Percentiles rank a stretch among this genome's conserved stretches.
Evolutionary conservation across 2,797 vertebrate genomes (phyloP).

Genomic region (Urosaurus nigricauda): DNA sequence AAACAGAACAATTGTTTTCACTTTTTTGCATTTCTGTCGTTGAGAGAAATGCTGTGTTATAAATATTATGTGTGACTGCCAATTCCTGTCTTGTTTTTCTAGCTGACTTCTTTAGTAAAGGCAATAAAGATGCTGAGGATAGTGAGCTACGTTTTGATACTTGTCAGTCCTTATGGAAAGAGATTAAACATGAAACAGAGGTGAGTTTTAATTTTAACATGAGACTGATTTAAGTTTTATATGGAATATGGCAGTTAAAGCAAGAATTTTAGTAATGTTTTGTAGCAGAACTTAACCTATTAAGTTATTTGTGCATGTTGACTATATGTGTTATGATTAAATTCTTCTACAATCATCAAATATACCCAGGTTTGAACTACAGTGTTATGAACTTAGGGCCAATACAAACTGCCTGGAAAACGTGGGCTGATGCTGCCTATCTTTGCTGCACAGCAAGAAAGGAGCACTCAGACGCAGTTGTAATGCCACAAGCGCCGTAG

Average conservation of each 20-base stretch:
- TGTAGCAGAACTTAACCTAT: background rate
- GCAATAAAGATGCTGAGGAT: slow-evolving; percentile 77
- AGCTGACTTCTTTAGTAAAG: slow-evolving; percentile 83
- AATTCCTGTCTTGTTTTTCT: slow-evolving; percentile 56
- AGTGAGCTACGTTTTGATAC: slow-evolving; percentile 81
- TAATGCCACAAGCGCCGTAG: no score
- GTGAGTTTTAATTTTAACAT: slow-evolving; percentile 75
- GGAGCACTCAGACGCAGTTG: no score
- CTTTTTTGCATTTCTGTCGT: background rate
- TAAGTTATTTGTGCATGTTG: background rate
- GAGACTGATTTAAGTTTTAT: slow-evolving; percentile 5
- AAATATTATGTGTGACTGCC: background rate
- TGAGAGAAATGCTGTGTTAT: background rate
- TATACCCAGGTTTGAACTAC: background rate
- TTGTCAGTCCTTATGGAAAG: slow-evolving; percentile 87
- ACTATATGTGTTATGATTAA: background rate
- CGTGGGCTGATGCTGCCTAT: no score
- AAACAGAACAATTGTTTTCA: background rate
- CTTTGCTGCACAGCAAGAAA: no score
- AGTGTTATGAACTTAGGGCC: background rate
- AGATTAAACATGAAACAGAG: slow-evolving; percentile 88
- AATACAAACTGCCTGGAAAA: no score
- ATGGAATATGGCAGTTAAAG: background rate
- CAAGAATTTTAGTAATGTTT: background rate
- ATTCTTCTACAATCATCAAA: background rate